Percentiles rank a stretch among this genome's conserved stretches.
phyloP scores from a whole-genome alignment of 2,888 invertebrate genomes.

The Polymixis lichenea region DNA sequence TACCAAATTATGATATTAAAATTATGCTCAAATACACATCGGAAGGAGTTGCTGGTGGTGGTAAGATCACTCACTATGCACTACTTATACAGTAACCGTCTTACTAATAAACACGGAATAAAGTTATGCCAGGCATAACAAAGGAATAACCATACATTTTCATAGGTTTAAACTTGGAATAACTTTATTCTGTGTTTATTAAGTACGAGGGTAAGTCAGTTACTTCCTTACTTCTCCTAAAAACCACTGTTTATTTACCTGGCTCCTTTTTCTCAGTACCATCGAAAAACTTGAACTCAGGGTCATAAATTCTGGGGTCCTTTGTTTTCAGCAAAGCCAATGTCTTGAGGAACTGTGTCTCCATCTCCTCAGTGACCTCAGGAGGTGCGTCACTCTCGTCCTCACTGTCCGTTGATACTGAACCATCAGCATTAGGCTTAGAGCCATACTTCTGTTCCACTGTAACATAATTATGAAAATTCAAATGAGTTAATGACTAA shows the following conservation, averaged over 20 bases:
- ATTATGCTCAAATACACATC: neutral
- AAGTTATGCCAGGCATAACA: too few species aligned
- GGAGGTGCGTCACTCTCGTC: conserved; percentile 92
- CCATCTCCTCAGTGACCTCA: conserved; percentile 91
- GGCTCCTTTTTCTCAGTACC: conserved; percentile 83
- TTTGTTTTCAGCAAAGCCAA: conserved; percentile 96
- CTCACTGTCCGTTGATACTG: conserved; percentile 90
- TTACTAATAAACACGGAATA: too few species aligned
- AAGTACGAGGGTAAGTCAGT: too few species aligned
- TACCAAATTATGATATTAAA: neutral
- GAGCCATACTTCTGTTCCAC: conserved; percentile 95
- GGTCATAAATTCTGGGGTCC: conserved; percentile 97
- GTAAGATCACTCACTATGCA: neutral
- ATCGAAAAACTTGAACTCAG: conserved; percentile 93
- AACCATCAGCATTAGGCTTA: conserved; percentile 84
- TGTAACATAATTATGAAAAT: conserved; percentile 76
- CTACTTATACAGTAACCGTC: neutral
- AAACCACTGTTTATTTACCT: conserved; percentile 68
- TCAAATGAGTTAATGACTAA: neutral
- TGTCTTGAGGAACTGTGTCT: conserved; percentile 97
- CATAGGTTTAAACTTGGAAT: too few species aligned
- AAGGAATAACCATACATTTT: too few species aligned
- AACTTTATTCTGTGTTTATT: too few species aligned
- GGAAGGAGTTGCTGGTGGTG: neutral
- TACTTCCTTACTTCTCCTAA: too few species aligned